Base-by-base conservation (phyloP, 2,797 vertebrate genomes). In the Premnoplex brunnescens region DNA sequence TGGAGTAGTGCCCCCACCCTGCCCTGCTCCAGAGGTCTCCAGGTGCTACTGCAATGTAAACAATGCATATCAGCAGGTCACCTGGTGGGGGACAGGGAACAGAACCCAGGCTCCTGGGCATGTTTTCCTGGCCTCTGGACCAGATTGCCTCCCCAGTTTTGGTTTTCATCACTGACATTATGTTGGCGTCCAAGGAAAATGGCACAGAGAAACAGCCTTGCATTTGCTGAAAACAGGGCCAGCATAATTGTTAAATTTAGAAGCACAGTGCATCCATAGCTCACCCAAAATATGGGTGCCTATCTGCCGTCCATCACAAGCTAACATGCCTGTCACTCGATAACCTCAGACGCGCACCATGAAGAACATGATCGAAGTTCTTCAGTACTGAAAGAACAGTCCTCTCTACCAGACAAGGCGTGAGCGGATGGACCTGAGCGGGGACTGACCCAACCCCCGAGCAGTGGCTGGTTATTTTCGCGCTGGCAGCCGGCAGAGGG, bases 401-500 rank as follows among this genome's bases (percentile, higher is more conserved):
- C 7, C 43, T 22, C 10, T 37, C 7, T 36, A 1, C 16, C 23
- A 58, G 60, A 15, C 56, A 1, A 55, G 13, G 54, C 14, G 8
- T n/a, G 43, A 80, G 1, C 6, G 30, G 48, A 15, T 3, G 18
- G 13, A 22, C 1, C 12, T 1, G 44, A 46, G 69, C 7, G 39
- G 49, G 36, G 39, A 17, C 28, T 7, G 73, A 13, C 4, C 39
- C 46, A 36, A 20, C 26, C 36, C 12, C 18, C 7, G 41, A 30
- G 30, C 58, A 37, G 80, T 14, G 34, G 14, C 52, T 11, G 44
- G 9, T 4, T 52, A 30, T 55, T 15, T 17, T 64, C 48, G 49
- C 2, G 56, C 59, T 46, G 43, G 15, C n/a, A 49, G 56, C 95
- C 96, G 81, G 94, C 87, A 97, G 96, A 96, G 93, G 93, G 92